These are phyloP conservation scores for Acronicta aceris DNA, from an alignment of 2,888 invertebrate genomes.

Conservation along the genomic window DNA sequence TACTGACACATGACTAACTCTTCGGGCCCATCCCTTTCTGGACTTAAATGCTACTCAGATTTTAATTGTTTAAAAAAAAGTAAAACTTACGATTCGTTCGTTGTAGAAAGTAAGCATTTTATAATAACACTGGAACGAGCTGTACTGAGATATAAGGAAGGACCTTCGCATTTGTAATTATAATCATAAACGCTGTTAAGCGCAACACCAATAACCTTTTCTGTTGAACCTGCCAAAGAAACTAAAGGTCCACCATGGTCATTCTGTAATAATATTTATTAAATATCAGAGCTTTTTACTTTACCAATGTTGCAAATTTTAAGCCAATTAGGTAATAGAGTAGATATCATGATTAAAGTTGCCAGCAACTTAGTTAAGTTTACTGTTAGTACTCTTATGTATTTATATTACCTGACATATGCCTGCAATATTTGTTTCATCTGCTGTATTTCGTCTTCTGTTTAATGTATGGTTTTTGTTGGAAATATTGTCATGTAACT, in stretches of 20 bases:
- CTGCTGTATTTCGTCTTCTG: slow-evolving; percentile 1
- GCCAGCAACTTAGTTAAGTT: no score
- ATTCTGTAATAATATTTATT: slow-evolving; percentile 54
- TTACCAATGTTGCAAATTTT: no score
- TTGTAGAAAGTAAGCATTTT: slow-evolving; percentile 36
- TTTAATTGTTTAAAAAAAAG: no score
- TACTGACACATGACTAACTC: no score
- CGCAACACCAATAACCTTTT: slow-evolving; percentile 63
- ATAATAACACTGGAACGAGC: slow-evolving; percentile 49
- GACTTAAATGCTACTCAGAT: no score
- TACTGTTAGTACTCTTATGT: no score
- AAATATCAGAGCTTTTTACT: no score
- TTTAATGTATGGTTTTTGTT: background rate
- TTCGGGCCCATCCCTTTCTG: no score
- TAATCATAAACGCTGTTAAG: slow-evolving; percentile 54
- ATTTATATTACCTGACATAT: slow-evolving; percentile 36
- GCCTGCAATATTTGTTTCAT: slow-evolving; percentile 4
- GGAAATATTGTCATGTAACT: background rate
- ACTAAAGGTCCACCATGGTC: slow-evolving; percentile 70
- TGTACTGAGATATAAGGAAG: slow-evolving; percentile 65
- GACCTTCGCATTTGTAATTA: slow-evolving; percentile 57
- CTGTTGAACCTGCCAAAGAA: slow-evolving; percentile 52
- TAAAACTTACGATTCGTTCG: slow-evolving; percentile 24
- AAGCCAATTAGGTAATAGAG: no score
- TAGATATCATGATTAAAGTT: no score